phyloP scores from a whole-genome alignment of 2,888 invertebrate genomes.

The Galeopsomyia nigrocyanea region DNA sequence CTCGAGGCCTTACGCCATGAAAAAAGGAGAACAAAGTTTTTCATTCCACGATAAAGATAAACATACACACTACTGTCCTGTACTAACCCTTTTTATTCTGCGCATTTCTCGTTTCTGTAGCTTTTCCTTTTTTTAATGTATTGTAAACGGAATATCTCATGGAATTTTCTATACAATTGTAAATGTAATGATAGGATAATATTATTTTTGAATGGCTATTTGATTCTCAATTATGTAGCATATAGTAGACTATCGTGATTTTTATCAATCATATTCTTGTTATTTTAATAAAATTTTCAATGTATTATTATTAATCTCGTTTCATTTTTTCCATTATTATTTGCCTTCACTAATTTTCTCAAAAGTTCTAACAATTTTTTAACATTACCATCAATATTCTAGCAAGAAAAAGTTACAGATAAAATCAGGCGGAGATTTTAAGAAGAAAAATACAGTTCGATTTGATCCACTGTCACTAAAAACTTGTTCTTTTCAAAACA shows the following conservation, averaged over 20 bases:
- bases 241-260: conserved; percentile 28
- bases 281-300: conserved; percentile 45
- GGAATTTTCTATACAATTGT: conserved; percentile 16
- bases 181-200: conserved; percentile 19
- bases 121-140: conserved; percentile 24
- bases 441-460: too few relatives aligned
- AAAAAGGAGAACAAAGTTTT: conserved; percentile 22
- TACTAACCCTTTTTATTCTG: conserved; percentile 27
- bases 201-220: conserved; percentile 34
- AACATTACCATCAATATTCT: too few relatives aligned
- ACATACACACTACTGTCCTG: conserved; percentile 15
- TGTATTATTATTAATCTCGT: conserved; percentile 22
- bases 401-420: too few relatives aligned
- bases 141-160: conserved; percentile 13
- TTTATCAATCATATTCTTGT: conserved; percentile 44
- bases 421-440: too few relatives aligned
- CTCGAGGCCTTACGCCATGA: conserved; percentile 25
- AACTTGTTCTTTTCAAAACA: too few relatives aligned
- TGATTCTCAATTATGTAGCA: conserved; percentile 14
- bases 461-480: too few relatives aligned
- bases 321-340: conserved; percentile 1
- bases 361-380: too few relatives aligned
- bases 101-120: conserved; percentile 1
- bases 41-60: conserved; percentile 37
- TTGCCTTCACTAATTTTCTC: conserved; percentile 1